Conservation (phyloP, 2,113 vertebrate genomes). For the Scomber japonicus region DNA sequence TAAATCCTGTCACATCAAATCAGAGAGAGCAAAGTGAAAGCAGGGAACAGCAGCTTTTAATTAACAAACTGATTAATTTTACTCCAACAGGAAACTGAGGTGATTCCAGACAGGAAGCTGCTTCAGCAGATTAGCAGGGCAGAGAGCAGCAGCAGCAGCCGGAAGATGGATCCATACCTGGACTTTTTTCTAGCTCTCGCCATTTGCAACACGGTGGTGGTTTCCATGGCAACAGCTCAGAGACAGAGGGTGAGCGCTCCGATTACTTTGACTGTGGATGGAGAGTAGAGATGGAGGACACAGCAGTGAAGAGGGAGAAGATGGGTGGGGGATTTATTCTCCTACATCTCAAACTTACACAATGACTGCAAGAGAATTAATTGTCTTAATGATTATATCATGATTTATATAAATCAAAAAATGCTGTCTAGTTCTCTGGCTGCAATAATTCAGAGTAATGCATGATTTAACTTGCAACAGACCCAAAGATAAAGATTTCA, state of each 20-base stretch:
- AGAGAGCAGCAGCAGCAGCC: conserved; percentile 65
- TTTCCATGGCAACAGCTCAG: conserved; percentile 91
- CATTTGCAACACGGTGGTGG: conserved; percentile 97
- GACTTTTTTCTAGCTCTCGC: conserved; percentile 96
- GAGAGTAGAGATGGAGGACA: conserved; percentile 59
- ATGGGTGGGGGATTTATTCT: conserved; percentile 22
- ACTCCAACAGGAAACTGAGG: conserved; percentile 90
- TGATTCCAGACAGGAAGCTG: conserved; percentile 91
- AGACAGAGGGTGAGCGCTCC: conserved; percentile 89
- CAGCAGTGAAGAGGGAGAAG: conserved; percentile 31
- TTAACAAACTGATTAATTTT: conserved; percentile 57
- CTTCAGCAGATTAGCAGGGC: conserved; percentile 86
- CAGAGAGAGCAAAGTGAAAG: conserved; percentile 10
- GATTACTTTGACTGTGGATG: conserved; percentile 52
- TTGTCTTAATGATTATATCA: not conserved
- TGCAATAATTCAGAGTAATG: not conserved
- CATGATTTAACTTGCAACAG: conserved; percentile 17
- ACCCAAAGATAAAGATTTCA: conserved; percentile 28
- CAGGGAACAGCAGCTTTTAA: conserved; percentile 34
- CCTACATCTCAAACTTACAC: conserved; percentile 8
- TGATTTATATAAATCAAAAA: not conserved
- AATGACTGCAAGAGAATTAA: not conserved
- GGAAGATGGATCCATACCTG: conserved; percentile 81
- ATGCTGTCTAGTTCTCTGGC: not conserved
- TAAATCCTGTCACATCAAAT: conserved; percentile 12